phyloP scores from a whole-genome alignment of 2,113 vertebrate species.

The Amphiprion ocellaris region DNA sequence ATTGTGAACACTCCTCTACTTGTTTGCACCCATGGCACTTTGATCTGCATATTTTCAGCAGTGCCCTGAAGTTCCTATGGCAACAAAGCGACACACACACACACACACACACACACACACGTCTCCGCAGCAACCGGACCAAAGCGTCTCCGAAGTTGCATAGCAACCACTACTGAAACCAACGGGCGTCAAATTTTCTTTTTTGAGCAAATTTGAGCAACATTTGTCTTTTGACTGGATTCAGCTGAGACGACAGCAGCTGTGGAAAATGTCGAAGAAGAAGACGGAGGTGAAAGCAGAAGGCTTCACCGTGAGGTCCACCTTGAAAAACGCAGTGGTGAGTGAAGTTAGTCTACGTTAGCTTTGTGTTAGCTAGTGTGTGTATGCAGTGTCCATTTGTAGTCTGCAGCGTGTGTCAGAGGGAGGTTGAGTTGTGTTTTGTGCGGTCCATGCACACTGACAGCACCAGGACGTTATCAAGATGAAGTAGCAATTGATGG shows the following conservation, averaged over 20 bases:
- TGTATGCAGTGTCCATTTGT: background rate
- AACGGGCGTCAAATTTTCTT: slow-evolving; percentile 18
- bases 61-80: slow-evolving; percentile 45
- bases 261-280: slow-evolving; percentile 46
- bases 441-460: background rate
- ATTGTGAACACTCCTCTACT: background rate
- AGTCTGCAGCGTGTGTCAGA: background rate
- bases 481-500: slow-evolving; percentile 27
- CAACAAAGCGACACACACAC: slow-evolving; percentile 40
- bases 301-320: slow-evolving; percentile 79
- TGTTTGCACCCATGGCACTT: slow-evolving; percentile 5
- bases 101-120: slow-evolving; percentile 33
- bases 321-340: slow-evolving; percentile 82
- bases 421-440: background rate
- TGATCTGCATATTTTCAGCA: background rate
- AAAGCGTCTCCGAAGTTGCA: slow-evolving; percentile 69
- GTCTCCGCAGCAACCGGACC: slow-evolving; percentile 64
- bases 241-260: background rate
- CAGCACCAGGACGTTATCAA: background rate
- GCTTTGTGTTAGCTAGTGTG: background rate
- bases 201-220: background rate
- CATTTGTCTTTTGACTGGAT: background rate
- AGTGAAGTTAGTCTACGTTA: slow-evolving; percentile 52
- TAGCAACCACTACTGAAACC: slow-evolving; percentile 65
- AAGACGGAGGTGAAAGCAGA: slow-evolving; percentile 53